A percentile compares a stretch with the other conserved stretches of the same genome.
phyloP scores from a whole-genome alignment of 2,797 vertebrate genomes.

The Carduelis carduelis region DNA sequence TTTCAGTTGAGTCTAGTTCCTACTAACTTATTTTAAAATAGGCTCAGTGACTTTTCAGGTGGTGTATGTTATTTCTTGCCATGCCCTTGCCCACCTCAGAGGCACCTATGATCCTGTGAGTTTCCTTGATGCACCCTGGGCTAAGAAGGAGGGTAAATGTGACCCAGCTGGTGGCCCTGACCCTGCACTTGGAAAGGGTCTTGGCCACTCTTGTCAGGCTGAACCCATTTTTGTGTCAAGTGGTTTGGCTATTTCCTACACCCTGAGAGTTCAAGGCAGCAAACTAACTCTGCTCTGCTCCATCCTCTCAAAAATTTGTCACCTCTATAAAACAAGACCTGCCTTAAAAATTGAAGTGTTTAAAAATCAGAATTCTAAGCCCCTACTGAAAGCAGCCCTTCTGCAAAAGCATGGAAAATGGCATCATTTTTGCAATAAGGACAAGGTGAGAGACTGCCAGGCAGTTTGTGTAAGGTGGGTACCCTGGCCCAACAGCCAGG shows the following conservation, averaged over 20 bases:
- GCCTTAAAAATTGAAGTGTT: neutral
- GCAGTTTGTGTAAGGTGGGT: neutral
- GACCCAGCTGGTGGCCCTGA: neutral
- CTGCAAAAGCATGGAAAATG: neutral
- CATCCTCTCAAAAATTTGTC: neutral
- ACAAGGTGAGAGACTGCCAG: neutral
- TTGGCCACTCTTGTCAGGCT: accelerated
- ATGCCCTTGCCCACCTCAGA: neutral
- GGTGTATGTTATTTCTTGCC: neutral
- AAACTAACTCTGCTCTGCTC: neutral
- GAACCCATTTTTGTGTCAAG: neutral
- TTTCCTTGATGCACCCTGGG: neutral
- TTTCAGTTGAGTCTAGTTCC: neutral
- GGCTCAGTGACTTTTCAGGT: neutral
- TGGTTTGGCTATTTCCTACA: accelerated
- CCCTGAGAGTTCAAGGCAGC: neutral
- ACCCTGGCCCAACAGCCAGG: neutral
- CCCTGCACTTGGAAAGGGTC: neutral
- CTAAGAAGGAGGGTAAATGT: neutral
- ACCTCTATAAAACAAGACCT: neutral
- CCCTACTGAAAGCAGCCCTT: neutral
- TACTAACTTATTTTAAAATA: neutral
- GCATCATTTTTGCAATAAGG: neutral
- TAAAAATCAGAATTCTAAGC: neutral
- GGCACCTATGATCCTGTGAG: neutral